Percentiles rank a stretch among this genome's conserved stretches.
These are phyloP conservation scores for Leistus spinibarbis DNA, from an alignment of 2,888 invertebrate species.

Conservation along the genomic window DNA sequence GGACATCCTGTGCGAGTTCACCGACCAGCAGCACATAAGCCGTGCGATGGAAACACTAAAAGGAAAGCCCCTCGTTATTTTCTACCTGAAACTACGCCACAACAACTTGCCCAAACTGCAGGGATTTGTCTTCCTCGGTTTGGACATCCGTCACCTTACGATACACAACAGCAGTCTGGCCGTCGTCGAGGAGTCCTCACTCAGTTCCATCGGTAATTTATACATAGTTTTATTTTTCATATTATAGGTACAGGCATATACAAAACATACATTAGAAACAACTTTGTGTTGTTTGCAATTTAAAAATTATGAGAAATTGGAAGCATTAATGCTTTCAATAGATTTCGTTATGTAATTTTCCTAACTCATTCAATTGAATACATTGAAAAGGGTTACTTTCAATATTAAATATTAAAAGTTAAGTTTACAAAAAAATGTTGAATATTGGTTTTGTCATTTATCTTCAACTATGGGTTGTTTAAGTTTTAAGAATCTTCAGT, in stretches of 20 bases:
- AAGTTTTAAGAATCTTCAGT: too few species aligned
- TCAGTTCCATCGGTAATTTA: slow-evolving; percentile 81
- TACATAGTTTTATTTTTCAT: too few species aligned
- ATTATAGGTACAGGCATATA: neutral
- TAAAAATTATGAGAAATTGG: too few species aligned
- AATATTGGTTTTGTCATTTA: too few species aligned
- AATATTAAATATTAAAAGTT: too few species aligned
- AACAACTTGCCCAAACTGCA: slow-evolving; percentile 84
- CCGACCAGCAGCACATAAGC: slow-evolving; percentile 78
- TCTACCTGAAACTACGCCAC: slow-evolving; percentile 86
- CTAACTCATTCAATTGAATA: too few species aligned
- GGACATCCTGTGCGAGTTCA: slow-evolving; percentile 87
- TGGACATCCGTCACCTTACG: slow-evolving; percentile 86
- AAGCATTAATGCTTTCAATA: too few species aligned
- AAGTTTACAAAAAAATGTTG: too few species aligned
- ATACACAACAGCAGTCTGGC: slow-evolving; percentile 89
- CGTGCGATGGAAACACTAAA: slow-evolving; percentile 83
- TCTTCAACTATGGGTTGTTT: too few species aligned
- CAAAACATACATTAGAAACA: neutral
- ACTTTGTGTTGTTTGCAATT: slow-evolving; percentile 3
- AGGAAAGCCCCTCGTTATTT: slow-evolving; percentile 80
- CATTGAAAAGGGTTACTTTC: too few species aligned
- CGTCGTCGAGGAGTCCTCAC: slow-evolving; percentile 83
- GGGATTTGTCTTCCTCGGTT: slow-evolving; percentile 83
- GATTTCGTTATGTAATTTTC: too few species aligned